phyloP scores from a whole-genome alignment of 2,113 vertebrate genomes.

The Zosterops borbonicus region DNA sequence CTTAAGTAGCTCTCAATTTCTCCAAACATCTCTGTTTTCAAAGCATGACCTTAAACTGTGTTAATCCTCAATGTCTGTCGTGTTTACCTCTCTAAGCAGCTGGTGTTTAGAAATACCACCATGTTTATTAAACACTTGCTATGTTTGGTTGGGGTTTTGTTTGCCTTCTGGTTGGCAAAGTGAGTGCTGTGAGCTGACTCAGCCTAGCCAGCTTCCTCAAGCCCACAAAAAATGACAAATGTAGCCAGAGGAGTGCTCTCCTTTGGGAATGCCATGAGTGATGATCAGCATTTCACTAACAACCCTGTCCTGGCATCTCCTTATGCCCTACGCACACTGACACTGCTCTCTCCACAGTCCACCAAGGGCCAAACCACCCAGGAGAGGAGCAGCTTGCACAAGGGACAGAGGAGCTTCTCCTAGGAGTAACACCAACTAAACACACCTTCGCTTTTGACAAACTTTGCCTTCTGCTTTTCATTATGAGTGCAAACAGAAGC shows the following conservation, averaged over 20 bases:
- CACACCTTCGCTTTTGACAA: neutral
- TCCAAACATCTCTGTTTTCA: neutral
- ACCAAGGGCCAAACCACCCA: rapidly evolving
- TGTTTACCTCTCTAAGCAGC: neutral
- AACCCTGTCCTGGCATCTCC: no score
- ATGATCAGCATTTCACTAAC: neutral
- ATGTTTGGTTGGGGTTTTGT: neutral
- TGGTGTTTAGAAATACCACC: neutral
- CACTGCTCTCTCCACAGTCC: neutral
- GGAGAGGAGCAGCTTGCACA: neutral
- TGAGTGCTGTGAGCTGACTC: neutral
- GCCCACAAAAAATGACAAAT: neutral
- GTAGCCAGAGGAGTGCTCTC: neutral
- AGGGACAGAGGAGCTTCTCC: neutral
- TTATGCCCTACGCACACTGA: rapidly evolving
- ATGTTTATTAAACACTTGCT: neutral
- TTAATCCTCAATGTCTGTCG: neutral
- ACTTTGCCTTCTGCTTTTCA: neutral
- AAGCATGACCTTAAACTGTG: neutral
- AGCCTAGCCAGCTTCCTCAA: neutral
- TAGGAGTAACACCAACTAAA: neutral
- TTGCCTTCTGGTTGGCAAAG: neutral
- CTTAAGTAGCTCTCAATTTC: neutral
- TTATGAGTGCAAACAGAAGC: neutral
- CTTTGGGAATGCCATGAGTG: neutral